phyloP scores from a whole-genome alignment of 1,140 invertebrate genomes.

The Lepidurus apus region DNA sequence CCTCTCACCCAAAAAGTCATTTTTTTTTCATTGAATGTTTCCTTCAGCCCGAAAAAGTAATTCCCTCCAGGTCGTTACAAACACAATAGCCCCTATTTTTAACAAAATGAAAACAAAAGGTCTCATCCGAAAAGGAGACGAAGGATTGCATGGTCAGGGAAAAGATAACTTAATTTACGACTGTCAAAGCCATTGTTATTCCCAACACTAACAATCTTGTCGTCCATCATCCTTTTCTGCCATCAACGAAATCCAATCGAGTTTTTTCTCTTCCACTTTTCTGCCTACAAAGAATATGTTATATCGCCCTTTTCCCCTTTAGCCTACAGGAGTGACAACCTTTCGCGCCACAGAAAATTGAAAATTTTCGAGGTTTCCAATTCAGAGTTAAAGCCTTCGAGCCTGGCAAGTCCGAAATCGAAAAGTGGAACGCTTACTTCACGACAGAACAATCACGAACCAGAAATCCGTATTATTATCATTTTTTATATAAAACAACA shows the following conservation, averaged over 20 bases:
- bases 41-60: not conserved
- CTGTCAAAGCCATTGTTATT: conserved; percentile 14
- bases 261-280: not conserved
- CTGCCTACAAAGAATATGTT: not conserved
- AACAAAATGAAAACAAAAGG: conserved; percentile 6
- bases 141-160: conserved; percentile 4
- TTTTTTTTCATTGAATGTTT: not conserved
- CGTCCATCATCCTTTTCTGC: not conserved
- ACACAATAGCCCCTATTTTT: not conserved
- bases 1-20: not conserved
- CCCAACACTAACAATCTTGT: not conserved
- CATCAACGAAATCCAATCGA: not conserved
- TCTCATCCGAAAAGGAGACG: not conserved
- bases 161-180: conserved; percentile 11
- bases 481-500: not conserved
- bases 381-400: too few relatives aligned
- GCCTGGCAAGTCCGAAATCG: too few relatives aligned
- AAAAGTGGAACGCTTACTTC: too few relatives aligned
- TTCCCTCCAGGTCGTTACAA: not conserved
- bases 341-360: too few relatives aligned
- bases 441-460: too few relatives aligned
- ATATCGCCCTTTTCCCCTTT: not conserved
- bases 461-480: too few relatives aligned
- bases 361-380: too few relatives aligned
- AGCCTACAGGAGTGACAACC: too few relatives aligned